phyloP scores from a whole-genome alignment of 2,113 vertebrate genomes.

The Onychorhynchus coronatus region DNA sequence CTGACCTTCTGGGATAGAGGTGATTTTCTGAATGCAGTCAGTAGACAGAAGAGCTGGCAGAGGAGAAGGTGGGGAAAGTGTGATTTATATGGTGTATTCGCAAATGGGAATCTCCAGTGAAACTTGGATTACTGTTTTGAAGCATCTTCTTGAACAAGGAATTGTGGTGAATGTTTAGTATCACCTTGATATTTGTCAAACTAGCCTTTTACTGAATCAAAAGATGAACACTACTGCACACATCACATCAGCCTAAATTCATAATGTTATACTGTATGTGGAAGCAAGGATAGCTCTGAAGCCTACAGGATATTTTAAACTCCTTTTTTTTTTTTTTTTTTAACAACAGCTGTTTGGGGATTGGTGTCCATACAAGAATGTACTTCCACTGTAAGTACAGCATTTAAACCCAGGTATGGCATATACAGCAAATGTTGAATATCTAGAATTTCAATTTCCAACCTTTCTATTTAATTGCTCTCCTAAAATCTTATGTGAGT shows the following conservation, averaged over 20 bases:
- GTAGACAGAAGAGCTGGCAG: background rate
- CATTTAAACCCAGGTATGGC: background rate
- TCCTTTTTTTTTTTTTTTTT: background rate
- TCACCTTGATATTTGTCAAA: background rate
- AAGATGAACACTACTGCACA: background rate
- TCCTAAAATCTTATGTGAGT: constrained; percentile 16
- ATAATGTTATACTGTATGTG: background rate
- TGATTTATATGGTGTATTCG: background rate
- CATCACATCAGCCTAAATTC: background rate
- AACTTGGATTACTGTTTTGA: background rate
- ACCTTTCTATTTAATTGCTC: background rate
- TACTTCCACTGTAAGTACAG: background rate
- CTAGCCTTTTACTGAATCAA: background rate
- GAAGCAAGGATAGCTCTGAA: background rate
- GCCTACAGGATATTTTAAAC: background rate
- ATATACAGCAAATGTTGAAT: background rate
- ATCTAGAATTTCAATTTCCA: background rate
- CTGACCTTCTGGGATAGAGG: constrained; percentile 5
- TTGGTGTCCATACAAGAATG: background rate
- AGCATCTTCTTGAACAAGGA: background rate
- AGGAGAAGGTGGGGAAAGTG: background rate
- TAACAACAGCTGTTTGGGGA: background rate
- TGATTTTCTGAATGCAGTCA: background rate
- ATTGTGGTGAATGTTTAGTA: background rate
- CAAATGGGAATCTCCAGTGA: background rate